Evolutionary conservation across 2,888 invertebrate species (phyloP), one percentile per base, ranked within the genome.

Genomic region (Digitonthophagus gazella): DNA sequence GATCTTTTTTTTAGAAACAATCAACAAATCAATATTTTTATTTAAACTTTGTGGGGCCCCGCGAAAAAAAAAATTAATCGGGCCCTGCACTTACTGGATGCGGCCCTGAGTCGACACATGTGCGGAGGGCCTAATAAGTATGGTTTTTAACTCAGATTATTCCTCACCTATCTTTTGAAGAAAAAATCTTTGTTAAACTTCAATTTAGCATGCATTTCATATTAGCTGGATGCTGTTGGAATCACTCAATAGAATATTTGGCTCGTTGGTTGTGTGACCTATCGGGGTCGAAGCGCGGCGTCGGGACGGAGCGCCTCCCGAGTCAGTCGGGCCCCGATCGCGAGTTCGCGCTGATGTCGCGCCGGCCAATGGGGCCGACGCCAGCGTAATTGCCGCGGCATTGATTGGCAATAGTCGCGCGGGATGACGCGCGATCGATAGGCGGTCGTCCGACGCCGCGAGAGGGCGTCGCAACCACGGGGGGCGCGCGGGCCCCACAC

Each of bases 331-430:
- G 28, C 8, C 28, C 28, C 6, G 28, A 44, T 44, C 28, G 28
- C 28, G 11, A 44, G 28, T 44, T 44, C 28, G 28, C 66, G 69
- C 69, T 69, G 69, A 72, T 72, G 73, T 72, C 73, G 74, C 72
- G 68, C 71, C 75, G 76, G 75, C 78, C 78, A 77, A 78, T 76
- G 71, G 77, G 72, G 75, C 74, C 11, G 28, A 44, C 74, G 73
- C 74, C 72, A 74, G 74, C 77, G 77, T 78, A 79, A 79, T 78
- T 78, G 78, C 75, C 75, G 76, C 76, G 75, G 76, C 78, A 78
- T 78, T 79, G 79, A 78, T 79, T 78, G 78, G 77, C 77, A 77
- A 78, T 79, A 78, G 75, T 75, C 75, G 77, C 76, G 77, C 76
- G 77, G 67, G 63, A 70, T 70, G 70, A 70, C 70, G 67, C 67